Conservation (phyloP, 2,113 vertebrate species). For the Dicerorhinus sumatrensis region DNA sequence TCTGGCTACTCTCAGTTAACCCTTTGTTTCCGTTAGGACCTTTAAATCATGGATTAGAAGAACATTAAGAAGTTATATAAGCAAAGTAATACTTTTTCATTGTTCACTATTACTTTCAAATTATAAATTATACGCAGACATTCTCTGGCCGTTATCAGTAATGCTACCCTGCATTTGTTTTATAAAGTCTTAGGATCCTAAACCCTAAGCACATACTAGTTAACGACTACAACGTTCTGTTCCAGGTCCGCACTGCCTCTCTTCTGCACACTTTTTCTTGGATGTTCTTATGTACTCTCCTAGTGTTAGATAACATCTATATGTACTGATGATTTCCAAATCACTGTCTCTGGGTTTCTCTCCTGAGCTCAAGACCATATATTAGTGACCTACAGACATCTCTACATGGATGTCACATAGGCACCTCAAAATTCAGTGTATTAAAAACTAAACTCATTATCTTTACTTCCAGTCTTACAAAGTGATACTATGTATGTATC, state of each 20-base stretch:
- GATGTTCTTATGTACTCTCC: too few species aligned
- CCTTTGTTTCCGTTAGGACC: not conserved
- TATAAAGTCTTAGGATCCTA: not conserved
- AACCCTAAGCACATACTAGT: not conserved
- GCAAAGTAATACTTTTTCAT: not conserved
- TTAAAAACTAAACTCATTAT: not conserved
- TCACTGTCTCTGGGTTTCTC: not conserved
- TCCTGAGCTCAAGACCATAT: not conserved
- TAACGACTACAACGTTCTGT: not conserved
- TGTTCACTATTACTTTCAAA: not conserved
- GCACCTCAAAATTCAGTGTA: not conserved
- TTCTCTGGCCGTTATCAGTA: not conserved
- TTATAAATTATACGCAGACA: not conserved
- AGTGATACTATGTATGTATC: not conserved
- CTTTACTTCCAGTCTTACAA: not conserved
- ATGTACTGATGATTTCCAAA: not conserved
- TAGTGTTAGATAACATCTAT: not conserved
- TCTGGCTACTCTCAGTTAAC: not conserved
- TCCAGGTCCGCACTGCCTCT: not conserved
- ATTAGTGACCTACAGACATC: not conserved
- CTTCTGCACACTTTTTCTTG: not conserved
- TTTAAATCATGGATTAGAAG: not conserved
- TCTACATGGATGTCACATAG: not conserved
- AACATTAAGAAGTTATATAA: not conserved
- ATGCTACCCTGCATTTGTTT: not conserved